Conservation (phyloP, 2,113 vertebrate genomes). For the Oxyruncus cristatus region DNA sequence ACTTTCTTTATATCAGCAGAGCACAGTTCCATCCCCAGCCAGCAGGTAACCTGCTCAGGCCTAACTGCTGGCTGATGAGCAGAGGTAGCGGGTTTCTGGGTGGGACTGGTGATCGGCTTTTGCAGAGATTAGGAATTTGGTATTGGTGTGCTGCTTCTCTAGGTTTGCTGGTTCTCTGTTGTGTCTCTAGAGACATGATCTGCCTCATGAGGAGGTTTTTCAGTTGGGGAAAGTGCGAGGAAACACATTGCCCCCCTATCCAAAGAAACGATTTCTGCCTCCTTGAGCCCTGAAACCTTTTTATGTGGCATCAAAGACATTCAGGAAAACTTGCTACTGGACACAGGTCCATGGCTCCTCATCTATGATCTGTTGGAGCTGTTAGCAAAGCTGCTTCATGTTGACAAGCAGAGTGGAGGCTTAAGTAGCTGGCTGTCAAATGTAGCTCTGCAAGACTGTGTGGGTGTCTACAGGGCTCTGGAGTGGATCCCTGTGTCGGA, state of each 20-base stretch:
- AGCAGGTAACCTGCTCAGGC: not conserved
- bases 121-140: not conserved
- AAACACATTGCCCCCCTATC: not conserved
- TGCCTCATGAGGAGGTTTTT: not conserved
- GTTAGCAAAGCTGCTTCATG: not conserved
- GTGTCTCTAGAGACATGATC: rapidly evolving
- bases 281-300: not conserved
- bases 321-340: not conserved
- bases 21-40: not conserved
- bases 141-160: not conserved
- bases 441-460: too few relatives aligned
- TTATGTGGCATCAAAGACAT: not conserved
- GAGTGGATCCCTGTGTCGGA: not conserved
- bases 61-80: not conserved
- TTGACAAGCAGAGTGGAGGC: rapidly evolving
- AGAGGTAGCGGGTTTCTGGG: not conserved
- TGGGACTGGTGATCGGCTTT: not conserved
- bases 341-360: rapidly evolving
- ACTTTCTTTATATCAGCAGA: not conserved
- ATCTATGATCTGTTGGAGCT: not conserved
- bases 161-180: not conserved
- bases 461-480: not conserved
- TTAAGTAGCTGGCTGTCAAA: not conserved
- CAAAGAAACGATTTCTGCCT: not conserved
- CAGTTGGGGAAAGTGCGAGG: not conserved